Percentiles rank a stretch among this genome's conserved stretches.
These are phyloP conservation scores for Sylvia atricapilla DNA, from an alignment of 2,113 vertebrate genomes.

Conservation along the genomic window DNA sequence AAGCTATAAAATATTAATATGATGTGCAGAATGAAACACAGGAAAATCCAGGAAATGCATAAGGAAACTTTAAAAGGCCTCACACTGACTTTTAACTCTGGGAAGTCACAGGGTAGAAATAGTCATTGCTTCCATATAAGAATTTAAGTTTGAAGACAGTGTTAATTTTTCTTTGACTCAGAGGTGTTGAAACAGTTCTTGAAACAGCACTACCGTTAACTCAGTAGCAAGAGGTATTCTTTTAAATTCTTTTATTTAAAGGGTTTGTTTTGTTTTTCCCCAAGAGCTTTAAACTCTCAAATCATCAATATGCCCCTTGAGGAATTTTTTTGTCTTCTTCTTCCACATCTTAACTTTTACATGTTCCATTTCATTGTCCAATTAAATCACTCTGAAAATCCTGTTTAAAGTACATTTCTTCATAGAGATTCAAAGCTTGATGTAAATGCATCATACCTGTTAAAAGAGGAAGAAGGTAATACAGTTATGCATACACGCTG, in stretches of 20 bases:
- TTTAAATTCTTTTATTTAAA: background rate
- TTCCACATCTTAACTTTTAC: background rate
- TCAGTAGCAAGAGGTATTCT: background rate
- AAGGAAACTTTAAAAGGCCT: background rate
- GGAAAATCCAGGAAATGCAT: background rate
- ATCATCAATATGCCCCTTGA: background rate
- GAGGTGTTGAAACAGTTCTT: background rate
- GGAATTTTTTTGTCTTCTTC: background rate
- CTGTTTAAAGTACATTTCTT: background rate
- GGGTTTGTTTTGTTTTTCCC: rapidly evolving
- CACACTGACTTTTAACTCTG: background rate
- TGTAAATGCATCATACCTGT: background rate
- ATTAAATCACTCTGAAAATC: background rate
- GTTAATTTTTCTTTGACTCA: background rate
- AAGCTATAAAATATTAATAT: background rate
- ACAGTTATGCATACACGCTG: background rate
- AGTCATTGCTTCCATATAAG: background rate
- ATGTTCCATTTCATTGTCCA: background rate
- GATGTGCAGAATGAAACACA: background rate
- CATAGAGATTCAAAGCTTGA: background rate
- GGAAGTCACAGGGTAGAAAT: background rate
- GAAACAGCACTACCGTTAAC: background rate
- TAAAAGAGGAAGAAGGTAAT: background rate
- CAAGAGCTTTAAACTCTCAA: background rate
- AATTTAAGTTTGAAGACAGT: background rate